Percentiles rank a stretch among this genome's conserved stretches.
phyloP scores from a whole-genome alignment of 1,140 invertebrate genomes.

The Bombus sylvicola region DNA sequence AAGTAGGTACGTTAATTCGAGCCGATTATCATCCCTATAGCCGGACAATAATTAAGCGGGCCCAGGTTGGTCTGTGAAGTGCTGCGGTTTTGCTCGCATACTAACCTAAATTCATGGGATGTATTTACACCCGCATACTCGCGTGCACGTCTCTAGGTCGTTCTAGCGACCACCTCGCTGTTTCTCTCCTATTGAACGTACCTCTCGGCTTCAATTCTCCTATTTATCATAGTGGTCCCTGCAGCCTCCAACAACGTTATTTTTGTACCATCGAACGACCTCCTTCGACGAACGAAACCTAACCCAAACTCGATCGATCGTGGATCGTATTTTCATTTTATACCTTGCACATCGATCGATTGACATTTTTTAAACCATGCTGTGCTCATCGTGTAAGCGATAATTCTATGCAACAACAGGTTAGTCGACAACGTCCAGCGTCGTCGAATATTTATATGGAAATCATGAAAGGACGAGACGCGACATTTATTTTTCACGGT shows the following conservation, averaged over 20 bases:
- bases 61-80: constrained; percentile 69
- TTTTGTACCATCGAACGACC: neutral
- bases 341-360: no score
- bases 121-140: constrained; percentile 76
- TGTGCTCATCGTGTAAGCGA: neutral
- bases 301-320: no score
- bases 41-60: constrained; percentile 76
- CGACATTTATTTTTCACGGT: constrained; percentile 20
- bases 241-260: constrained; percentile 8
- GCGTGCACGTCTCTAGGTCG: constrained; percentile 53
- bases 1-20: constrained; percentile 62
- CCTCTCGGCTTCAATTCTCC: constrained; percentile 28
- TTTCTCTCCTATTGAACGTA: neutral
- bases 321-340: no score
- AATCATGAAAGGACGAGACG: neutral
- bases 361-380: neutral
- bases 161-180: constrained; percentile 15
- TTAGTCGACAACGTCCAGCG: neutral
- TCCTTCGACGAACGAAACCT: neutral
- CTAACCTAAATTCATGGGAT: constrained; percentile 79
- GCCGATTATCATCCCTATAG: constrained; percentile 72
- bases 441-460: constrained; percentile 1
- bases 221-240: neutral
- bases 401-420: constrained; percentile 32
- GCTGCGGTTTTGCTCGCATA: constrained; percentile 77